Base-by-base conservation (phyloP, 2,113 vertebrate species). In the Leuciscus idus region DNA sequence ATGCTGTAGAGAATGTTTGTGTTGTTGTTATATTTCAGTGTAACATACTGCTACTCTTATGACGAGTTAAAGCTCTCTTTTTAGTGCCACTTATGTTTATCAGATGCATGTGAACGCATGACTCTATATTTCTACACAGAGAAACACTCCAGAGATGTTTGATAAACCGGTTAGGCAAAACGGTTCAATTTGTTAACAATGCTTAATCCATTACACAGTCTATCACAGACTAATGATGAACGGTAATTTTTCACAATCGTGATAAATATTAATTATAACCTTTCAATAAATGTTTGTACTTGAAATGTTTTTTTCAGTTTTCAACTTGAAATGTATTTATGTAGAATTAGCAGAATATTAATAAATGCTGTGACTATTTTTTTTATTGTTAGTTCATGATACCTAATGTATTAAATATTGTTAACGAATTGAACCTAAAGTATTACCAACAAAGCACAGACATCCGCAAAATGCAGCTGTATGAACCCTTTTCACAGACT, bases 31-130 rank as follows among this genome's bases (percentile, higher is more conserved):
- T 39, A 39, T 39, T 61, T 61, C 28, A 52, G 74, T 30, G 46
- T 78, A 23, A 36, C 30, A 59, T 19, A 39, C 30, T 23, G 77
- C 10, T 33, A 26, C 6, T 21, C 17, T 9, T 50, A 33, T 10
- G 50, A 13, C 2, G 13, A 33, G 10, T 43, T 39, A n/a, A 36
- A 72, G 68, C 21, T n/a, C 33, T 77, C 48, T 23, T 10, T 43
- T 43, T 43, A 9, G 77, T 26, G 33, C 33, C 33, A 26, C 66
- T 52, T 57, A 2, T 33, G 48, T 36, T 36, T 46, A 76, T 61
- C 62, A 52, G 36, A 79, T 17, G 83, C 81, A 79, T 84, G 86
- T 62, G 21, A 73, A 43, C 10, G 9, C 11, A 43, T 39, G 36
- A 43, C 36, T 72, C 33, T 72, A 23, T 73, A 43, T 43, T n/a